These are phyloP conservation scores for Drosophila tani DNA, from an alignment of 1,140 invertebrate species.

Conservation along the genomic window DNA sequence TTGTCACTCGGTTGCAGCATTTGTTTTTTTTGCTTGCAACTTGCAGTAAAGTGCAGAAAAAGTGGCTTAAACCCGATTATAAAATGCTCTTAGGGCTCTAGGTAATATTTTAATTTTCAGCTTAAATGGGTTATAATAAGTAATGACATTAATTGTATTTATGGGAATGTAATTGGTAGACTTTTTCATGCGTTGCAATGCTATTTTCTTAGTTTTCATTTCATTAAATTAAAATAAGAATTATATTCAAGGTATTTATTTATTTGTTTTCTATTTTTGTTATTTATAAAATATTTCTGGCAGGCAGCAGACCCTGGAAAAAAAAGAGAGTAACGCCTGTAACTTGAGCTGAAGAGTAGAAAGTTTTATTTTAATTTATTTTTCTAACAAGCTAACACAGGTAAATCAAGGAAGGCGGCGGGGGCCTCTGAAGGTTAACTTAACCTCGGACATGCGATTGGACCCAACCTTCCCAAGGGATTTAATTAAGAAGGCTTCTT, in stretches of 20 bases:
- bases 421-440: no score
- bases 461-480: no score
- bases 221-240: not conserved
- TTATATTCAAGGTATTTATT: no score
- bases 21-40: not conserved
- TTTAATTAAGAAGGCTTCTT: no score
- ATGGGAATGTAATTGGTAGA: not conserved
- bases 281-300: no score
- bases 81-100: conserved; percentile 18
- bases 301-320: not conserved
- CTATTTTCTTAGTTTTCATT: not conserved
- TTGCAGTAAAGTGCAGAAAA: not conserved
- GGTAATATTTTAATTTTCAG: not conserved
- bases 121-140: conserved; percentile 11
- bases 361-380: no score
- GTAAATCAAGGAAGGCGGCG: no score
- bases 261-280: no score
- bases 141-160: not conserved
- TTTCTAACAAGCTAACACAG: no score
- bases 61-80: conserved; percentile 14
- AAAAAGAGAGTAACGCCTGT: not conserved
- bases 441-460: no score
- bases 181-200: not conserved
- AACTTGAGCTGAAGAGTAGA: no score
- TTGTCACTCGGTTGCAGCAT: conserved; percentile 65